Base-by-base conservation (phyloP, 2,113 vertebrate species). In the Proteles cristata region DNA sequence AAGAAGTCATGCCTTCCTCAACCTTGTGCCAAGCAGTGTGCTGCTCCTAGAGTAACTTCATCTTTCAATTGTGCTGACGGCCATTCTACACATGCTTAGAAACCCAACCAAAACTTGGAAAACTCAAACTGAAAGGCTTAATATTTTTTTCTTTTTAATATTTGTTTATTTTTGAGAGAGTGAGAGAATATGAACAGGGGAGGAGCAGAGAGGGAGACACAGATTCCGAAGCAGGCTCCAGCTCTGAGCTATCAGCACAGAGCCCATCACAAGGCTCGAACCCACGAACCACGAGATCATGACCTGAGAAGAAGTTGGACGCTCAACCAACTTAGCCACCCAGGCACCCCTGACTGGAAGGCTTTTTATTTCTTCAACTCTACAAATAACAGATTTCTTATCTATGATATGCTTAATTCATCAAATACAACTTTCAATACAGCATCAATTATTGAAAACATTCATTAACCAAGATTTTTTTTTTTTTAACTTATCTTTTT, bases 381-480 rank as follows among this genome's bases (percentile, higher is more conserved):
- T 94, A 39, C 79, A 91, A 55, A 43, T 83, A 84, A 53, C 58
- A 5, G 39, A 88, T 39, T 94, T 83, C 61, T 93, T 86, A 79
- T 35, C 35, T 68, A 45, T 39, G 17, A 87, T 65, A 96, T 33
- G 31, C 53, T 55, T 48, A 80, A 53, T 16, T 63, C 16, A 43
- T 92, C 43, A 84, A 28, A 69, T 33, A 12, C 2, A 63, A 65
- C 16, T 87, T 87, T 90, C 39, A 66, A 63, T 39, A 92, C 31
- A 79, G 50, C 45, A 71, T 88, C n/a, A 90, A 73, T 33, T 55
- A 65, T 71, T 61, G 23, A 25, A 94, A 94, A 73, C 26, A 65
- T 31, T 71, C 76, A 96, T 71, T 87, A 94, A 45, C 3, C 50
- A 90, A 77, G 28, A 69, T 35, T 82, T 63, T 39, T 39, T 39